A percentile compares a stretch with the other conserved stretches of the same genome.
These are phyloP conservation scores for Heliconius hewitsoni DNA, from an alignment of 1,140 invertebrate species.

Conservation along the genomic window DNA sequence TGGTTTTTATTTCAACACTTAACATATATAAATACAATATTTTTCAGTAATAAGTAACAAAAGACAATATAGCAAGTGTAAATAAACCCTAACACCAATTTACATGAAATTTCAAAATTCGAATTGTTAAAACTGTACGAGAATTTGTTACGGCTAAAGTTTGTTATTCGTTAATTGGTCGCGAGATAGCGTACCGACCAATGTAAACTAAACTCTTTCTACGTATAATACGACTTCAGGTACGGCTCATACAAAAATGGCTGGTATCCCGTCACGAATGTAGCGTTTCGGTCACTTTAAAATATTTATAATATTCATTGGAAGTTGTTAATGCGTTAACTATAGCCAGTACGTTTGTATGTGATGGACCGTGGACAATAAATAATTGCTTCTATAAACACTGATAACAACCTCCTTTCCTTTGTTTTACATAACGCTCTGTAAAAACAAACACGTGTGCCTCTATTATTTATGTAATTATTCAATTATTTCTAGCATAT, in stretches of 20 bases:
- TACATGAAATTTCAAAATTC: constrained; percentile 67
- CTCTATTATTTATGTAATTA: not conserved
- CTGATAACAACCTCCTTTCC: constrained; percentile 40
- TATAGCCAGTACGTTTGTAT: constrained; percentile 61
- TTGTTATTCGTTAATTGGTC: constrained; percentile 78
- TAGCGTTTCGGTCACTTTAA: constrained; percentile 61
- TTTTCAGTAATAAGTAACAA: not conserved
- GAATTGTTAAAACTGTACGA: constrained; percentile 81
- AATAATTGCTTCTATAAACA: constrained; percentile 62
- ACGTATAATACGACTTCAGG: not conserved
- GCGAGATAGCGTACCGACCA: constrained; percentile 49
- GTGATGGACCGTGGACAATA: constrained; percentile 71
- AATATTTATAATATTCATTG: constrained; percentile 72
- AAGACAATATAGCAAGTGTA: constrained; percentile 39
- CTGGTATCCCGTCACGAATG: constrained; percentile 40
- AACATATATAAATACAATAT: no score
- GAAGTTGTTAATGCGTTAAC: constrained; percentile 69
- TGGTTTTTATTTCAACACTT: not conserved
- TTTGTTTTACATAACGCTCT: constrained; percentile 30
- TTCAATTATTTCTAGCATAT: not conserved
- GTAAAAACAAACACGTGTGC: constrained; percentile 11
- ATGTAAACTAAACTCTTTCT: not conserved
- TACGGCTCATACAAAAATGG: constrained; percentile 40
- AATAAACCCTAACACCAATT: constrained; percentile 59
- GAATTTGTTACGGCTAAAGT: constrained; percentile 74